phyloP scores from a whole-genome alignment of 2,888 invertebrate species.

The Torymus texanus region DNA sequence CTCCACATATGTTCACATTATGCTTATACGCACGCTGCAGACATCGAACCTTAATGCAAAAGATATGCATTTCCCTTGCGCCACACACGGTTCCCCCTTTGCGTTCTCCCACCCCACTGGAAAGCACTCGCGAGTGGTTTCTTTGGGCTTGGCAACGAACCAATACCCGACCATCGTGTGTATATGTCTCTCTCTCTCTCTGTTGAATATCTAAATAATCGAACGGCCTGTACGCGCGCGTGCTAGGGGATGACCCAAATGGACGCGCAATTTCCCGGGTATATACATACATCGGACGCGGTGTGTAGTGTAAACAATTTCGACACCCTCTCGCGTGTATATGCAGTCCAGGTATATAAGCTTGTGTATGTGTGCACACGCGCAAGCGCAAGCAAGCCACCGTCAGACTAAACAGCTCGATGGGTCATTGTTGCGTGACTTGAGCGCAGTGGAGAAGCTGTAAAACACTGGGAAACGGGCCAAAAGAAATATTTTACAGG shows the following conservation, averaged over 20 bases:
- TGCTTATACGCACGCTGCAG: not conserved
- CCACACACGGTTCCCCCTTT: not conserved
- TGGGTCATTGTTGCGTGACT: constrained; percentile 36
- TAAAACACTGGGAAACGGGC: constrained; percentile 32
- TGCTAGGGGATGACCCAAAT: constrained; percentile 37
- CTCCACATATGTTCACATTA: no score
- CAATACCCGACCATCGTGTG: constrained; percentile 16
- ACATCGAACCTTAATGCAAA: constrained; percentile 11
- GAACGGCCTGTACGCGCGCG: constrained; percentile 4
- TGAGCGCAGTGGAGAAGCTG: not conserved
- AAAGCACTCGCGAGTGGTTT: not conserved
- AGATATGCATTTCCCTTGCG: constrained; percentile 22
- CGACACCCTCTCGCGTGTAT: not conserved
- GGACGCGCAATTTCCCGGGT: constrained; percentile 24
- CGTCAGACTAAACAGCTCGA: constrained; percentile 33
- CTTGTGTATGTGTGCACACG: no score
- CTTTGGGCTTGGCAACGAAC: constrained; percentile 33
- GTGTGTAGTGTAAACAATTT: constrained; percentile 36
- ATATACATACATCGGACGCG: not conserved
- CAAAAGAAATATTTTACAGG: constrained; percentile 49
- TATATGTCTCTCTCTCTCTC: not conserved
- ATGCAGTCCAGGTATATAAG: no score
- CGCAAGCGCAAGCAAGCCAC: not conserved
- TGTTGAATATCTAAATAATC: constrained; percentile 50
- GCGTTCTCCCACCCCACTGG: not conserved